Evolutionary conservation across 2,888 invertebrate genomes (phyloP), one percentile per base, ranked within the genome.

Genomic region (Prenolepis imparis): DNA sequence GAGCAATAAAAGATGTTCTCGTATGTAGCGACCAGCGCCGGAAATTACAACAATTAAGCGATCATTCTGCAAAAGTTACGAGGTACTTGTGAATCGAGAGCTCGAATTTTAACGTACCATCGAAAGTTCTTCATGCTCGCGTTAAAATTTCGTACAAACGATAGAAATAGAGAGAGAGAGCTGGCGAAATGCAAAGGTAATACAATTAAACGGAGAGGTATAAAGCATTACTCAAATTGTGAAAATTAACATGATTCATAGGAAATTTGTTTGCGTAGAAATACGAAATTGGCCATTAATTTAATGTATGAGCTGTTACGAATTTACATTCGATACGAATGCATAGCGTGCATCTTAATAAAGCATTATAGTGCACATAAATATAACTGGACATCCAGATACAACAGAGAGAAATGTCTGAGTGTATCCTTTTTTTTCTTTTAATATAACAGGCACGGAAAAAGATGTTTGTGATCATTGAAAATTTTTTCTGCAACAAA

Each of bases 1-100:
- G 88, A 89, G 89, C 88, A 86, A 89, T 89, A 89, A 89, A 89
- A 84, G 87, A 75, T 74, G 82, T 84, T 74, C 73, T 87, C 87
- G 84, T 89, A 87, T 87, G 86, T 44, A 86, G 80, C 36, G 36
- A 81, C 28, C 44, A 55, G 52, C 48, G 83, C 24, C 67, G n/a
- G 41, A 82, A 80, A 89, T 87, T 83, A 68, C 87, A 89, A 89
- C 86, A 87, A 89, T 89, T 89, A 89, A 89, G 63, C 72, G 84
- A 86, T 75, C 84, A 82, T 86, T 66, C 84, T 32, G 59, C 70
- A 70, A 80, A 70, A 70, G 70, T 80, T 80, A 70, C 70, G 78
- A 70, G 55, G 70, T 44, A 59, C 70, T 70, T 59, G 70, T 12
- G n/a, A 70, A 80, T 70, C 70, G 59, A 44, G 59, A 59, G 24